Evolutionary conservation across 2,113 vertebrate species (phyloP), one percentile per base, ranked within the genome.

Genomic region (Atrichornis clamosus): DNA sequence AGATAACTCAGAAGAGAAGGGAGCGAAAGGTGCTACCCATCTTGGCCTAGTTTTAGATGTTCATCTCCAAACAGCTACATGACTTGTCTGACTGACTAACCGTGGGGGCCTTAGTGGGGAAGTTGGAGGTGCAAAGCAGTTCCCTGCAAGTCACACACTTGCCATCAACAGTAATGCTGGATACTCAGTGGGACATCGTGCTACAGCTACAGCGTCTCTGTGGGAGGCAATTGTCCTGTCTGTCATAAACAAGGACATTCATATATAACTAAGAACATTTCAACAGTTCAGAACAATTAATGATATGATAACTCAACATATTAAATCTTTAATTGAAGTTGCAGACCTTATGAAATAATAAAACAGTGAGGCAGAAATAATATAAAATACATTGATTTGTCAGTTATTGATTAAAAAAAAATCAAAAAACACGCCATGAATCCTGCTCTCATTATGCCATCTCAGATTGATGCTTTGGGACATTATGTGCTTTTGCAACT

Each of bases 361-460:
- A 78, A 95, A 69, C 58, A 86, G 32, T 46, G 78, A 94, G 67
- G 67, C 46, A 95, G 85, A 95, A 96, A 85, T 81, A 81, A 42
- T 55, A 92, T 80, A 58, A 95, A 88, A 92, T 74, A 32, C 93
- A 97, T 97, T 33, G 96, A 97, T 97, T 97, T 90, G 72, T 64
- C 63, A 85, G 88, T 95, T 96, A 97, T 83, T 94, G 95, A 96
- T 94, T 93, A 67, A 55, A 72, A 69, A 65, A 56, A 85, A 83
- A 28, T 21, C 13, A 26, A 68, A 50, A 78, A 52, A 1, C 33
- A 42, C 42, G 22, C 21, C 72, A 87, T 84, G 84, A 87, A 95
- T 95, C 46, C 88, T 96, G 69, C n/a, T 97, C 50, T 96, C 70
- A 85, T 96, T 96, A 86, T 84, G 90, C 72, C 86, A 95, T 97